Evolutionary conservation across 2,113 vertebrate genomes (phyloP).

Genomic region (Butorides virescens): DNA sequence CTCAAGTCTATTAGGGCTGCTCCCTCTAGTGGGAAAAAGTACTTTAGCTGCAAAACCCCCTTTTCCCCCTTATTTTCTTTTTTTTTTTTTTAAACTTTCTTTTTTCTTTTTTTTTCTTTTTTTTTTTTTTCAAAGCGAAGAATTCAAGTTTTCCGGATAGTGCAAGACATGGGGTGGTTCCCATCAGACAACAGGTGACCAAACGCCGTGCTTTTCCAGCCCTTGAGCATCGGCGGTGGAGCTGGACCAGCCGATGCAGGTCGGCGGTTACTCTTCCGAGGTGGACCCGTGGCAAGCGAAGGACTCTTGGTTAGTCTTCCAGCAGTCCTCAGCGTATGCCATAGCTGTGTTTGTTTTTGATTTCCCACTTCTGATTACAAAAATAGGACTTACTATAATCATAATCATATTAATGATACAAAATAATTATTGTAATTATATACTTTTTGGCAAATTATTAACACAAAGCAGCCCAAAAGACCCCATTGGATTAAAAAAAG

Average conservation of each 20-base stretch:
- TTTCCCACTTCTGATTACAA: conserved; percentile 46
- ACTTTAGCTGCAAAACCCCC: neutral
- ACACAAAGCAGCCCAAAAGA: conserved; percentile 36
- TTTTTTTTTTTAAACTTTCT: neutral
- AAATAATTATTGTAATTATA: conserved; percentile 57
- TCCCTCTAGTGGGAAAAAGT: conserved; percentile 68
- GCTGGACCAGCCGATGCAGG: neutral
- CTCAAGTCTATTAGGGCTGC: conserved; percentile 39
- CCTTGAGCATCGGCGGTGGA: neutral
- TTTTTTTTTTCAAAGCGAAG: neutral
- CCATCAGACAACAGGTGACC: neutral
- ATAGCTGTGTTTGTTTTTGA: neutral
- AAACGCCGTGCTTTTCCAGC: neutral
- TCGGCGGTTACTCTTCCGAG: neutral
- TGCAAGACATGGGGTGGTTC: conserved; percentile 38
- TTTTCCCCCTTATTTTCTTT: fast-evolving
- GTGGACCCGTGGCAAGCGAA: neutral
- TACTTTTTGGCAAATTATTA: conserved; percentile 64
- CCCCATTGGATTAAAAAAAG: conserved; percentile 41
- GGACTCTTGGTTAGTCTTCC: neutral
- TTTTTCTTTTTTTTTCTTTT: too few species aligned
- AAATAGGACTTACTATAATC: conserved; percentile 56
- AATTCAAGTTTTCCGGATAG: conserved; percentile 66
- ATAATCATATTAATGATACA: conserved; percentile 53
- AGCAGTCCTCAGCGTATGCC: neutral